Percentiles rank a stretch among this genome's conserved stretches.
These are phyloP conservation scores for Ataeniobius toweri DNA, from an alignment of 2,797 vertebrate genomes.

Conservation along the genomic window DNA sequence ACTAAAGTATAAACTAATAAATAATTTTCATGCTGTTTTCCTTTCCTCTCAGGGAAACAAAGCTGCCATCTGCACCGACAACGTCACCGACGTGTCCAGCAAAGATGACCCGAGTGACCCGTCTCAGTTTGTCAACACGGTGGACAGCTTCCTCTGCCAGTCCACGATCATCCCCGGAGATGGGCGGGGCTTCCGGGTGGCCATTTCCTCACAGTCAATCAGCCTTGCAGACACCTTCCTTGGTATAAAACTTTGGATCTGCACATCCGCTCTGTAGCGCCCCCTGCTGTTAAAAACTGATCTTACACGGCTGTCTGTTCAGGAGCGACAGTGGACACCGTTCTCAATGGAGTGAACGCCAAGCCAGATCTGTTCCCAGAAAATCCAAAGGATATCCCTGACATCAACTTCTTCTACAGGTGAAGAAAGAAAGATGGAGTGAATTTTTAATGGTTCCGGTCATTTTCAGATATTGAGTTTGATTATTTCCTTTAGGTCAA, in stretches of 20 bases:
- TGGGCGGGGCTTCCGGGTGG: constrained; percentile 91
- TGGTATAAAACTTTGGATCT: constrained; percentile 69
- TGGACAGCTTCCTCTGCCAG: constrained; percentile 93
- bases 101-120: constrained; percentile 85
- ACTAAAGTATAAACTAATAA: constrained; percentile 3
- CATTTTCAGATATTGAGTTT: neutral
- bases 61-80: constrained; percentile 88
- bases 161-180: constrained; percentile 96
- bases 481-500: constrained; percentile 79
- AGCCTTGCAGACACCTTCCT: constrained; percentile 92
- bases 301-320: neutral
- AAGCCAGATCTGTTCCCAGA: constrained; percentile 85
- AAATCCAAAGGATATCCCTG: constrained; percentile 79
- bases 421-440: constrained; percentile 52
- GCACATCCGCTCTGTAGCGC: no score
- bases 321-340: constrained; percentile 88
- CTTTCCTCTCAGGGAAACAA: constrained; percentile 81
- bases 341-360: constrained; percentile 82
- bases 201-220: constrained; percentile 94
- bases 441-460: neutral
- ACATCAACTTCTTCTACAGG: constrained; percentile 98
- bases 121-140: constrained; percentile 84
- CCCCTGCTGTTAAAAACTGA: rapidly evolving
- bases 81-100: constrained; percentile 90
- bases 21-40: neutral